Base-by-base conservation (phyloP, 2,113 vertebrate species). In the Triplophysa rosa region DNA sequence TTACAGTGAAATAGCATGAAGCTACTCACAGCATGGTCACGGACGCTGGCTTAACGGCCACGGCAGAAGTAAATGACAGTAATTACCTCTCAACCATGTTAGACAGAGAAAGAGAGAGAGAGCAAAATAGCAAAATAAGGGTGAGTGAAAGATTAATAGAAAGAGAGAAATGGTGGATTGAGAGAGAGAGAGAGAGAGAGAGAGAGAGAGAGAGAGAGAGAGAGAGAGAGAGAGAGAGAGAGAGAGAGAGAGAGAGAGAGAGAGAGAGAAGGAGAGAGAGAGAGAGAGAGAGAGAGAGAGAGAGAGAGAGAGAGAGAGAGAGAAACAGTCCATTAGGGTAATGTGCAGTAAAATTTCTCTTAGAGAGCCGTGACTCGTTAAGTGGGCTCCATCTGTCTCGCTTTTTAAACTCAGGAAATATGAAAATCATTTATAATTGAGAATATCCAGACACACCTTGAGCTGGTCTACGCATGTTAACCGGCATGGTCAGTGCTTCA, bases 311-410 rank as follows among this genome's bases (percentile, higher is more conserved):
- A 74, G 19, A 17, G 26, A 49, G 42, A 47, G 58, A 45, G 65
- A 79, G 29, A 86, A 90, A 82, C 88, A 88, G 91, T 91, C 90
- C 91, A 93, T 93, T 93, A 93, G 90, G 70, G 90, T 91, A 90
- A 92, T 90, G 90, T 79, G 80, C 91, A 89, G 92, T 90, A 89
- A 90, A 89, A 90, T 91, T 87, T 91, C 87, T 89, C 87, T 90
- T 89, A 82, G 85, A 77, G 83, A 86, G 86, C 83, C 87, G 82
- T 89, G 90, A 91, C 90, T 91, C 85, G 87, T 91, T 92, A 93
- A 93, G 92, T 92, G 92, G 88, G 89, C 84, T 89, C 91, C 92
- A 91, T 93, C 92, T 92, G 93, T 92, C 90, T 91, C 67, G 77
- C 61, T 68, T 89, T 90, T 87, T 84, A 85, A 90, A 90, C 84